These are phyloP conservation scores for Volucella bombylans DNA, from an alignment of 2,888 invertebrate species.

Conservation along the genomic window DNA sequence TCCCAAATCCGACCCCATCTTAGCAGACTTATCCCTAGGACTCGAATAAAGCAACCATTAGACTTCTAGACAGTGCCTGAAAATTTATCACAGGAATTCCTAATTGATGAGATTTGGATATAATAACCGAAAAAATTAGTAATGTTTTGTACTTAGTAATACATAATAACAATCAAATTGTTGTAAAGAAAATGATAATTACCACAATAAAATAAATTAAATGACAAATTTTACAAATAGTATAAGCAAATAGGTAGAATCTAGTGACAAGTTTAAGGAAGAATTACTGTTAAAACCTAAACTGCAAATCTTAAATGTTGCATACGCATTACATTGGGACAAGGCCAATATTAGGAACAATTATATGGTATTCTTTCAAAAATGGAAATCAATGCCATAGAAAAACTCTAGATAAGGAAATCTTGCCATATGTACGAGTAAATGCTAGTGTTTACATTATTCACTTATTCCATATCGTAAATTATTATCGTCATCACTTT, in stretches of 20 bases:
- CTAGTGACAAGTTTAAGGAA: background rate
- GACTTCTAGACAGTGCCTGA: conserved; percentile 12
- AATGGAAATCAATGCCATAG: no score
- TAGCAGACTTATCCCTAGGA: background rate
- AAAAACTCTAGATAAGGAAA: no score
- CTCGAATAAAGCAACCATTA: conserved; percentile 12
- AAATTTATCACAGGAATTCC: conserved; percentile 31
- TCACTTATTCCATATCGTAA: no score
- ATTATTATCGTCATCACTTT: no score
- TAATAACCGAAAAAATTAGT: conserved; percentile 5
- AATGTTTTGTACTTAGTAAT: background rate
- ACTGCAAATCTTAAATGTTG: no score
- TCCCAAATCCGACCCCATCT: background rate
- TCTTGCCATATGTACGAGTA: no score
- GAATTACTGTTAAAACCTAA: background rate
- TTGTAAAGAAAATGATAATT: conserved; percentile 4
- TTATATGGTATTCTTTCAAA: no score
- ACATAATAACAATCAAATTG: conserved; percentile 3
- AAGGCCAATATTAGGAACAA: no score
- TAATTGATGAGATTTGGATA: conserved; percentile 26
- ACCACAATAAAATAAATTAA: background rate
- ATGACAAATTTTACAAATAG: background rate
- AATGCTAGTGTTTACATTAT: no score
- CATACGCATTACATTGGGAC: no score
- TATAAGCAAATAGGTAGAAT: background rate